A percentile compares a stretch with the other conserved stretches of the same genome.
These are phyloP conservation scores for Strongylocentrotus purpuratus DNA, from an alignment of 35 echinoderm and acorn worm species.

Conservation along the genomic window DNA sequence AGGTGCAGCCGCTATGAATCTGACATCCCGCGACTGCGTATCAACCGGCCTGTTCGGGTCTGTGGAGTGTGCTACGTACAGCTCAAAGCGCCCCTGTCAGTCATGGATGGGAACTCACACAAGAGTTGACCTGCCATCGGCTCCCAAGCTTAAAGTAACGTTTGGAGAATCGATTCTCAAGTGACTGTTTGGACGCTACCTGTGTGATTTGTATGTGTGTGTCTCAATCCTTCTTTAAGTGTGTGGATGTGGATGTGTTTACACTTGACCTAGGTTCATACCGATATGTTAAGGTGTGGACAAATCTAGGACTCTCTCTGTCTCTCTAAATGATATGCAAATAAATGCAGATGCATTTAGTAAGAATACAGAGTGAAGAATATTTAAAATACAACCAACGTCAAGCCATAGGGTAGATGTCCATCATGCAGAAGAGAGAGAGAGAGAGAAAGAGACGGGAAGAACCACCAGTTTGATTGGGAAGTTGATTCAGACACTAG, in stretches of 20 bases:
- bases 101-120: neutral
- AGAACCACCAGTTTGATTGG: neutral
- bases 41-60: slow-evolving; percentile 68
- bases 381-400: neutral
- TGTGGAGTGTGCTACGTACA: slow-evolving; percentile 68
- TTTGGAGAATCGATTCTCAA: neutral
- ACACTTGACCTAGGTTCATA: neutral
- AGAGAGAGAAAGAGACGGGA: neutral
- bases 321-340: neutral
- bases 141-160: neutral
- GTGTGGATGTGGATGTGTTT: neutral
- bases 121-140: slow-evolving; percentile 29
- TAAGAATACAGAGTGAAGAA: neutral
- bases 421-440: neutral
- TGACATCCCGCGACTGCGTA: slow-evolving; percentile 66
- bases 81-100: slow-evolving; percentile 30
- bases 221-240: neutral
- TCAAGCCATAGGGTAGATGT: neutral
- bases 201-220: slow-evolving; percentile 3
- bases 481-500: neutral
- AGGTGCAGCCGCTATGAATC: slow-evolving; percentile 91
- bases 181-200: neutral
- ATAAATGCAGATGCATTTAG: neutral
- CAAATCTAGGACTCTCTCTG: neutral
- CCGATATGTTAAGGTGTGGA: neutral